Conservation (phyloP, 2,113 vertebrate species). For the Stictonetta naevosa region DNA sequence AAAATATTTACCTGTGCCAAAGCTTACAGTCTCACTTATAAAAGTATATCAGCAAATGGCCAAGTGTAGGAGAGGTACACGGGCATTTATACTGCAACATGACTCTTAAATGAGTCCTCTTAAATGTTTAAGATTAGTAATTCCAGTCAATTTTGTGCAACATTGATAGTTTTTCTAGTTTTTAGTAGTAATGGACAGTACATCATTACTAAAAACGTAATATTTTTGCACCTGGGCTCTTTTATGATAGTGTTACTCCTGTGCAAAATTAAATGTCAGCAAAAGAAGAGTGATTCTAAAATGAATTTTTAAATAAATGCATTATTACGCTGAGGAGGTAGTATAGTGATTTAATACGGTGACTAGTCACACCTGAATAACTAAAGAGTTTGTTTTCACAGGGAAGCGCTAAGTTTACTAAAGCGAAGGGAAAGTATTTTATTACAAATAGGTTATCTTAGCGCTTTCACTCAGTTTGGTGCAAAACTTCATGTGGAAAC, state of each 20-base stretch:
- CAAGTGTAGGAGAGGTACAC: background rate
- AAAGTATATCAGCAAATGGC: background rate
- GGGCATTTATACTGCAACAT: background rate
- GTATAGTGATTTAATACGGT: constrained; percentile 48
- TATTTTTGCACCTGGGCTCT: constrained; percentile 69
- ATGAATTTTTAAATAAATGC: constrained; percentile 39
- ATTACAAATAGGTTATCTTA: constrained; percentile 51
- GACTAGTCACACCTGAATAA: constrained; percentile 70
- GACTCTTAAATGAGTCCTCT: background rate
- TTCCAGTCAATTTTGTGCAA: constrained; percentile 9
- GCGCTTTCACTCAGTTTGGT: background rate
- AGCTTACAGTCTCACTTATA: background rate
- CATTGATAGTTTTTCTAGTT: constrained; percentile 14
- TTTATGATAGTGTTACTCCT: constrained; percentile 42
- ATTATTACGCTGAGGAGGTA: constrained; percentile 16
- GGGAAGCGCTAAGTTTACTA: constrained; percentile 42
- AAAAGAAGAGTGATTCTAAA: constrained; percentile 43
- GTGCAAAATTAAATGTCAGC: constrained; percentile 58
- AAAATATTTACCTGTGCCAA: background rate
- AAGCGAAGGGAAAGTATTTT: background rate
- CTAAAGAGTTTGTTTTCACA: constrained; percentile 69
- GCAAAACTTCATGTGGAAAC: background rate
- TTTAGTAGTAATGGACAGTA: constrained; percentile 22
- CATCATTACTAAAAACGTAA: constrained; percentile 29
- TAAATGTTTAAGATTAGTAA: constrained; percentile 32